These are phyloP conservation scores for Camelus bactrianus DNA, from an alignment of 2,113 vertebrate species.

Conservation along the genomic window DNA sequence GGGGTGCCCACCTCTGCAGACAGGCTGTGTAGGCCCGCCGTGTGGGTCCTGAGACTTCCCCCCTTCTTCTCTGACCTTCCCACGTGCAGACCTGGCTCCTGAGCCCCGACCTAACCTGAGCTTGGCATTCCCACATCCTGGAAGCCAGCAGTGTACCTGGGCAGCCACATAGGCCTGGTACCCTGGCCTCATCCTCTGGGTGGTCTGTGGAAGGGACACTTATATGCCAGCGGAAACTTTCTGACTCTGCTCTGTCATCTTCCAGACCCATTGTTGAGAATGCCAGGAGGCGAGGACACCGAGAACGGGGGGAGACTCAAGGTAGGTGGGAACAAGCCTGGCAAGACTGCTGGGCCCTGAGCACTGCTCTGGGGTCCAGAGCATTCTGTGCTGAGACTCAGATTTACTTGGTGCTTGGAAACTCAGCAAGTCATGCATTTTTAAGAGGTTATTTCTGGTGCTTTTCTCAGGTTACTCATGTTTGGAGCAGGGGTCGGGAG, in stretches of 20 bases:
- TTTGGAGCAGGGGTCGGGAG: conserved; percentile 69
- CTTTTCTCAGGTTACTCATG: conserved; percentile 39
- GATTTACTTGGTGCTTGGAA: background rate
- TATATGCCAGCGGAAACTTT: background rate
- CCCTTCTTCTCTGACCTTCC: background rate
- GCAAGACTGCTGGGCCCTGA: background rate
- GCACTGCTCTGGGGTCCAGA: background rate
- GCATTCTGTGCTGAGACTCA: background rate
- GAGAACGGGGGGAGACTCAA: conserved; percentile 84
- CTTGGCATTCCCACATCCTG: background rate
- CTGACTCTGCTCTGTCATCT: conserved; percentile 75
- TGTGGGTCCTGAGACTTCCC: background rate
- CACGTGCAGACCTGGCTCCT: background rate
- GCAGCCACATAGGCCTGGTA: background rate
- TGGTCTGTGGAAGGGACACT: background rate
- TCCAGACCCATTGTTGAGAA: conserved; percentile 86
- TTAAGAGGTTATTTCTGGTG: background rate
- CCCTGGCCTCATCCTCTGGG: background rate
- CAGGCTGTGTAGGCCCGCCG: background rate
- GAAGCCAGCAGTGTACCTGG: background rate
- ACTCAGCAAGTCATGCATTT: background rate
- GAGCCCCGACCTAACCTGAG: background rate
- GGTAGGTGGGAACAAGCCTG: conserved; percentile 77
- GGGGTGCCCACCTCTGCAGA: background rate
- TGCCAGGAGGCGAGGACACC: conserved; percentile 84